A percentile compares a stretch with the other conserved stretches of the same genome.
These are phyloP conservation scores for Hyperoodon ampullatus DNA, from an alignment of 2,113 vertebrate species.

Conservation along the genomic window DNA sequence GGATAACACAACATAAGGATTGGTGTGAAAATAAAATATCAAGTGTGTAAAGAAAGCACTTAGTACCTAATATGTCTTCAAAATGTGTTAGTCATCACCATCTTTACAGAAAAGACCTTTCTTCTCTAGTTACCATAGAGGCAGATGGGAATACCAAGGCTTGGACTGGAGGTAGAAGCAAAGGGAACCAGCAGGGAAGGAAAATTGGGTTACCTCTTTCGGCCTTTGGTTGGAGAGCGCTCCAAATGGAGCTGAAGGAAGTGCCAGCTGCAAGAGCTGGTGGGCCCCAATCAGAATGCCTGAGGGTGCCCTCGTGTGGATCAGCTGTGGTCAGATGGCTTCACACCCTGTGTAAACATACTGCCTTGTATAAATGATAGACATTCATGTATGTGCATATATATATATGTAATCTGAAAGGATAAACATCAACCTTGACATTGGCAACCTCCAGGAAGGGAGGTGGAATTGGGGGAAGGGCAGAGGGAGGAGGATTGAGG, in stretches of 20 bases:
- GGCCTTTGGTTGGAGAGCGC: background rate
- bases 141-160: background rate
- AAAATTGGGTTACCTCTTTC: background rate
- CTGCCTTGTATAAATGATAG: background rate
- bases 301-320: background rate
- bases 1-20: background rate
- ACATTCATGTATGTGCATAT: background rate
- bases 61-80: background rate
- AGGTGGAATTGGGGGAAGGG: background rate
- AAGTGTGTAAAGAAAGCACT: slow-evolving; percentile 5
- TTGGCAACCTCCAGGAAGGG: background rate
- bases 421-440: background rate
- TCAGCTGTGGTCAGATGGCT: background rate
- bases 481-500: background rate
- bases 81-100: background rate
- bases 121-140: background rate
- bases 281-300: background rate
- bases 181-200: slow-evolving; percentile 32
- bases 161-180: slow-evolving; percentile 12
- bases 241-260: slow-evolving; percentile 1
- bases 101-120: background rate
- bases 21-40: background rate
- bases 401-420: background rate
- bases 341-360: background rate
- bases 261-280: background rate